Evolutionary conservation across 1,140 invertebrate species (phyloP).

Genomic region (Diabrotica virgifera): DNA sequence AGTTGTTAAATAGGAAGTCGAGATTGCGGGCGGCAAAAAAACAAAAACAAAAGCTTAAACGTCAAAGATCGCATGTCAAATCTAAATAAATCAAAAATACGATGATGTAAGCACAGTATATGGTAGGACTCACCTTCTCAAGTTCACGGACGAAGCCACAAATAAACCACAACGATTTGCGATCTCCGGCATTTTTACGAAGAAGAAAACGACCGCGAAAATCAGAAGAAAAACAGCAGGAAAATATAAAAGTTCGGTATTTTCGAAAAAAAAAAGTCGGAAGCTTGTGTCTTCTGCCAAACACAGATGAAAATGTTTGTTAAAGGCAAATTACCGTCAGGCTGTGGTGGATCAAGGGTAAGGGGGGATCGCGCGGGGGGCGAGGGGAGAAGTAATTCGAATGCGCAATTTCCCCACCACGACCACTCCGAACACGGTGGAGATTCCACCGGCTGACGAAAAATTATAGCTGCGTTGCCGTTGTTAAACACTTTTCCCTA

Average conservation of each 20-base stretch:
- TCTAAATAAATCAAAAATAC: not conserved
- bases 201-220: not conserved
- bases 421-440: conserved; percentile 25
- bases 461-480: conserved; percentile 38
- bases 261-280: not conserved
- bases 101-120: not conserved
- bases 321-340: conserved; percentile 33
- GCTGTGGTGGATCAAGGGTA: conserved; percentile 19
- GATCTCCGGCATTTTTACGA: not conserved
- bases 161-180: not conserved
- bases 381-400: conserved; percentile 34
- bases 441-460: conserved; percentile 33
- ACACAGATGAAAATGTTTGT: conserved; percentile 36
- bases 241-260: not conserved
- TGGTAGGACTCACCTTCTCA: conserved; percentile 20
- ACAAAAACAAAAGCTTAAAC: not conserved
- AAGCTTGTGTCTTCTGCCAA: not conserved
- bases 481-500: not conserved
- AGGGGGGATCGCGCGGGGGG: conserved; percentile 25
- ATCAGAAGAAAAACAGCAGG: too few relatives aligned
- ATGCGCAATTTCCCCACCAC: conserved; percentile 44
- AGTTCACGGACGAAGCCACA: conserved; percentile 19
- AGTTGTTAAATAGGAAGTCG: not conserved
- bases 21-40: not conserved
- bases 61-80: not conserved